A percentile compares a stretch with the other conserved stretches of the same genome.
Conservation (phyloP, 2,797 vertebrate species). For the Mustela erminea region DNA sequence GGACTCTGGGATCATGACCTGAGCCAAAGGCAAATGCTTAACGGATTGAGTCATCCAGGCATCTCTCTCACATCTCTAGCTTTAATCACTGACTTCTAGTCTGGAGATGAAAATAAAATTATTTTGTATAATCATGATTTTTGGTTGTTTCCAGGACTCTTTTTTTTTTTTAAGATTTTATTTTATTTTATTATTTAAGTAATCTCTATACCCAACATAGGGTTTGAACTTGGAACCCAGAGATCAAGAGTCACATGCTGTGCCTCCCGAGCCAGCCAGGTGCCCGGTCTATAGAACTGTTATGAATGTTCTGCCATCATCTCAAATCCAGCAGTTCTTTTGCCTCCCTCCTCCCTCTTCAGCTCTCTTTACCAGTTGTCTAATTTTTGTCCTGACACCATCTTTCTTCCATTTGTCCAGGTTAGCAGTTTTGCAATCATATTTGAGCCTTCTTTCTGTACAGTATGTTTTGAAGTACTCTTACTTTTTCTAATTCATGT, state of each 20-base stretch:
- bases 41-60: background rate
- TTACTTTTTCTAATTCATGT: background rate
- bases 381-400: background rate
- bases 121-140: background rate
- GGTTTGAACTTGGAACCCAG: background rate
- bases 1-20: background rate
- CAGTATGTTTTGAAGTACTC: background rate
- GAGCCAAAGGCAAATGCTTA: background rate
- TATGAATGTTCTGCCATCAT: background rate
- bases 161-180: background rate
- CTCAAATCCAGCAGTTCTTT: background rate
- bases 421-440: background rate
- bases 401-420: slow-evolving; percentile 38
- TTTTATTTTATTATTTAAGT: background rate
- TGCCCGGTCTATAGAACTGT: background rate
- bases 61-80: background rate
- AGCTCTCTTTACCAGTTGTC: background rate
- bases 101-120: slow-evolving; percentile 36
- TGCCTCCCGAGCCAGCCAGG: background rate
- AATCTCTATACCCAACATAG: background rate
- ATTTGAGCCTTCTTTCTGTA: background rate
- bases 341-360: background rate
- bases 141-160: background rate
- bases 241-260: background rate
- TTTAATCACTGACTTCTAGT: slow-evolving; percentile 45